Conservation (phyloP, 2,113 vertebrate genomes). For the Chaetura pelagica region DNA sequence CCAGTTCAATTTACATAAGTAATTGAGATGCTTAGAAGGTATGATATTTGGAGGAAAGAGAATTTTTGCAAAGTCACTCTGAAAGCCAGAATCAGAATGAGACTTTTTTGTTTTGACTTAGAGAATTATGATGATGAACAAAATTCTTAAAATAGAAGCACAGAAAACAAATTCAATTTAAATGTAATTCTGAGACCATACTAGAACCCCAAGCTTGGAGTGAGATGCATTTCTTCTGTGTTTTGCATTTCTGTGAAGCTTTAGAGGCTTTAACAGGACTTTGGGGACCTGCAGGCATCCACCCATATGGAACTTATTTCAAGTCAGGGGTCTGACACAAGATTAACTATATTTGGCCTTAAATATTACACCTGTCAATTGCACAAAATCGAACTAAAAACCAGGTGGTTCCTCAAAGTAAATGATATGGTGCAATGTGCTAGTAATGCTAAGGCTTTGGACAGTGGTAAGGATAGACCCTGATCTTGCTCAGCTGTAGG, state of each 20-base stretch:
- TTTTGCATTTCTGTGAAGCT: not conserved
- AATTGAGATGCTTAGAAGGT: constrained; percentile 6
- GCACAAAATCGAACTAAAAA: not conserved
- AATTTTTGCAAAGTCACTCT: not conserved
- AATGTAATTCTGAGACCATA: not conserved
- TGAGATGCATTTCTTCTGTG: not conserved
- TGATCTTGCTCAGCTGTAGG: not conserved
- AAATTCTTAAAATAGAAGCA: not conserved
- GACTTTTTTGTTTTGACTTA: not conserved
- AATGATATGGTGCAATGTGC: not conserved
- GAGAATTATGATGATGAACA: not conserved
- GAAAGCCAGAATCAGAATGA: not conserved
- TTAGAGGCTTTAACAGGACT: not conserved
- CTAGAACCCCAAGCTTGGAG: not conserved
- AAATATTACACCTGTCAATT: not conserved
- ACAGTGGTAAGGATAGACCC: not conserved
- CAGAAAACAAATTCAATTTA: not conserved
- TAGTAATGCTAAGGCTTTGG: not conserved
- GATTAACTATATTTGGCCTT: not conserved
- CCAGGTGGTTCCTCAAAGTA: not conserved
- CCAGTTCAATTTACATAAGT: constrained; percentile 17
- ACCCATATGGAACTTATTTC: not conserved
- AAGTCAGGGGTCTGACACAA: not conserved
- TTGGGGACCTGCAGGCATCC: not conserved
- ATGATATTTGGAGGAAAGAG: not conserved